Evolutionary conservation across 2,113 vertebrate species (phyloP), one percentile per base, ranked within the genome.

Genomic region (Daphoenositta chrysoptera): DNA sequence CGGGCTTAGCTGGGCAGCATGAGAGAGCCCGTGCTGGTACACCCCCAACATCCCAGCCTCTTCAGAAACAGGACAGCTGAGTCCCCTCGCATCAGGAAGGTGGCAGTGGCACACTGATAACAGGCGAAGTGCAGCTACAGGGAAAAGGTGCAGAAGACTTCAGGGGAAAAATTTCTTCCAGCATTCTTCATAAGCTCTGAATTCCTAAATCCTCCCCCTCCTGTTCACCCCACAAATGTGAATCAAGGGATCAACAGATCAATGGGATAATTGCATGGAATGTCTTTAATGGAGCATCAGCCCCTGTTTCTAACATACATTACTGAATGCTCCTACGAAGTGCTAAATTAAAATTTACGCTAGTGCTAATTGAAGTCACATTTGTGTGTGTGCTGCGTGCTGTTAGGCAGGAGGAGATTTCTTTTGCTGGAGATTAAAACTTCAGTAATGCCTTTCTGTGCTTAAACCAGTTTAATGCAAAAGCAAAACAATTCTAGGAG

Each of bases 271-370:
- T 51, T 56, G 10, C 48, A 80, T 20, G 69, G 83, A 87, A 94
- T 28, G 79, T 63, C 83, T 92, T 94, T 45, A 88, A 83, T 70
- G 71, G 71, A 93, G 31, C 54, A 68, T 79, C 87, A 71, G 56
- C 65, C 56, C 48, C 78, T 66, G 37, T 78, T 92, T 92, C 94
- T 82, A 83, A 87, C 61, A 90, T 80, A 48, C 11, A 63, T 54
- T 51, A 71, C 57, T 81, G 87, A 93, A 94, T 51, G 48, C 64
- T 94, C 95, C 97, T 94, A 94, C 89, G 44, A 96, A 94, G 96
- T 91, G 95, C 94, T 96, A 93, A 95, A 93, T 97, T 92, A 94
- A 96, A 96, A 96, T 93, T 81, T 94, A 94, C 60, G 4, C 54
- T 54, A 31, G 84, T 92, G 94, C 84, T 97, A 95, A 96, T 76